Base-by-base conservation (phyloP, 2,797 vertebrate genomes). In the Falco concolor region DNA sequence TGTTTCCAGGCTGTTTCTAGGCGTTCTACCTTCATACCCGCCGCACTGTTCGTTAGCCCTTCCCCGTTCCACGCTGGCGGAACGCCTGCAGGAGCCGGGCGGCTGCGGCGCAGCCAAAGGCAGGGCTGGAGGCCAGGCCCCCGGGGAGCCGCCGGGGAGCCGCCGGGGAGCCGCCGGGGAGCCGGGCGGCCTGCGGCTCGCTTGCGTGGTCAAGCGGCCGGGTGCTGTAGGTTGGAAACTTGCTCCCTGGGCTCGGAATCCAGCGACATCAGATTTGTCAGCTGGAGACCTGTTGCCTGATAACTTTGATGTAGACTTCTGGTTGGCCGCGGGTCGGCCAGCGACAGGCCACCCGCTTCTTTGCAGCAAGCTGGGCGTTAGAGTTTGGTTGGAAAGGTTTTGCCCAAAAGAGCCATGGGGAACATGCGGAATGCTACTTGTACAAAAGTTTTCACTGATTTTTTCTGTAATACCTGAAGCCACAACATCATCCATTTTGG, bases 401-500 rank as follows among this genome's bases (percentile, higher is more conserved):
- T 70, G 20, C 57, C 12, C n/a, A 9, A 8, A 75, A 80, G 27
- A 53, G 6, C 1, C 2, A 3, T 42, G 20, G 20, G 25, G 76
- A 76, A 59, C 1, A 1, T 21, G 1, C 2, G 4, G 17, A 32
- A 6, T 40, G 30, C 16, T 34, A 7, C 24, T 64, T 49, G 13
- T 32, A n/a, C 27, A 6, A 9, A 83, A 56, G 10, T 32, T 94
- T 88, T 72, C 36, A 28, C 2, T 0, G 2, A 3, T 49, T 54
- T 14, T 34, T 49, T 38, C n/a, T 67, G 19, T 32, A 22, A 19
- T 60, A 42, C 30, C 10, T 47, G 74, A 79, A 87, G 38, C 9
- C 20, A 32, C 17, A 8, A 5, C 1, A 1, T 50, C 0, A 0
- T 59, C 56, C 0, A 0, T 47, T 70, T 77, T 52, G 40, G 10